Conservation (phyloP, 1,140 invertebrate species). For the Globodera ellingtonae region DNA sequence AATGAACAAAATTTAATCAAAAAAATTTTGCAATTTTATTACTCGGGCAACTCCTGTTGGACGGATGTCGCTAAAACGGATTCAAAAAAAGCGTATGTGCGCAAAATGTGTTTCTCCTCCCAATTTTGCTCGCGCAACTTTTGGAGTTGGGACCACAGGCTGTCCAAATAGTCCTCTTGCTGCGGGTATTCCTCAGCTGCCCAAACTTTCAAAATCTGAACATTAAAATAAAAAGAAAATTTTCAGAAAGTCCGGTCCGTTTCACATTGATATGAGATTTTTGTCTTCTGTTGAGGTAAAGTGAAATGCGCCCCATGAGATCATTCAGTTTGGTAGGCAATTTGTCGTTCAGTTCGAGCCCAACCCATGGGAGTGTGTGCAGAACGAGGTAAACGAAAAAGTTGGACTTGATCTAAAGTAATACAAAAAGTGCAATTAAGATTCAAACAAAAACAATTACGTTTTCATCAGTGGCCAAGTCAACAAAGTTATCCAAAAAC, state of each 20-base stretch:
- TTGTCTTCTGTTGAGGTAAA: conserved; percentile 74
- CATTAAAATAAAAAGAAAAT: conserved; percentile 2
- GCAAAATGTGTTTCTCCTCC: conserved; percentile 91
- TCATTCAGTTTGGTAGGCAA: conserved; percentile 73
- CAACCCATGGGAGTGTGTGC: conserved; percentile 88
- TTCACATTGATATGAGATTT: conserved; percentile 53
- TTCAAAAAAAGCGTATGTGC: conserved; percentile 94
- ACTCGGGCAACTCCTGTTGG: conserved; percentile 86
- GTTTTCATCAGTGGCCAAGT: conserved; percentile 87
- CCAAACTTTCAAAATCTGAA: conserved; percentile 80
- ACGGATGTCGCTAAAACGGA: conserved; percentile 89
- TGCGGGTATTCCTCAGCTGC: conserved; percentile 85
- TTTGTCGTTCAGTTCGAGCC: conserved; percentile 63
- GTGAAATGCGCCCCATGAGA: conserved; percentile 86
- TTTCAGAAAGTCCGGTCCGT: neutral
- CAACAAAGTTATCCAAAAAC: conserved; percentile 87
- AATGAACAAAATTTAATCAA: conserved; percentile 75
- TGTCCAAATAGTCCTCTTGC: conserved; percentile 97
- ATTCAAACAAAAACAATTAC: conserved; percentile 67
- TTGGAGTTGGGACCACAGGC: conserved; percentile 90
- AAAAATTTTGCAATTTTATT: conserved; percentile 8
- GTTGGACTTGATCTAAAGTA: conserved; percentile 78
- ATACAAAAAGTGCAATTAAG: neutral
- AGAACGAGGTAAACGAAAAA: conserved; percentile 94
- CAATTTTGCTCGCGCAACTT: conserved; percentile 91